phyloP scores from a whole-genome alignment of 2,888 invertebrate genomes.

The Luffia ferchaultella region DNA sequence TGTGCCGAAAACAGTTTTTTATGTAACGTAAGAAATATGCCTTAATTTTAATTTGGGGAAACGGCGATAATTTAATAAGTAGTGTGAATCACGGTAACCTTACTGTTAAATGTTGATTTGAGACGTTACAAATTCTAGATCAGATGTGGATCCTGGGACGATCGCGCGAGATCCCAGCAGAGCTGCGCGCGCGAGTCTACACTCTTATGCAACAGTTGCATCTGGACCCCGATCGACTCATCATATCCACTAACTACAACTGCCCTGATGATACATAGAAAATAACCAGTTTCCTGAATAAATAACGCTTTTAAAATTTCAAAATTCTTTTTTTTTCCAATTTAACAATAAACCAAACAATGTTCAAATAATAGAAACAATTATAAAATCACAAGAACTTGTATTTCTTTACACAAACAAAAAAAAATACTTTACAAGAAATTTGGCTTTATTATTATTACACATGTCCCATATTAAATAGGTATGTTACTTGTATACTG shows the following conservation, averaged over 20 bases:
- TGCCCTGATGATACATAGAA: slow-evolving; percentile 38
- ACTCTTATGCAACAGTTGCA: slow-evolving; percentile 63
- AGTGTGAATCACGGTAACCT: too few species aligned
- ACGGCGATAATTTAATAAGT: too few species aligned
- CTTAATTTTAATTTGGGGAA: too few species aligned
- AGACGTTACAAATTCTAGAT: slow-evolving; percentile 63
- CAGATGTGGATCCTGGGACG: slow-evolving; percentile 78
- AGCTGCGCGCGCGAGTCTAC: slow-evolving; percentile 71
- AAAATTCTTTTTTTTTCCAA: not conserved
- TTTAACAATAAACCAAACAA: not conserved
- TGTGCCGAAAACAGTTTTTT: too few species aligned
- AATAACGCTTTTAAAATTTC: not conserved
- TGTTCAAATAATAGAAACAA: not conserved
- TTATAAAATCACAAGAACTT: slow-evolving; percentile 18
- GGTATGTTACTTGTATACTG: too few species aligned
- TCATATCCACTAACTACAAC: slow-evolving; percentile 74
- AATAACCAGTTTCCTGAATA: not conserved
- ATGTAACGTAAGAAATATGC: too few species aligned
- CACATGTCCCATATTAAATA: too few species aligned
- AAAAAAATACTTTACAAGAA: slow-evolving; percentile 2
- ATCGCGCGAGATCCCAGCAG: slow-evolving; percentile 70
- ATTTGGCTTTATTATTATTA: too few species aligned
- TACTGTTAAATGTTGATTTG: too few species aligned
- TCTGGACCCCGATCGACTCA: slow-evolving; percentile 74
- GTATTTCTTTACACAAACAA: slow-evolving; percentile 28